These are phyloP conservation scores for Micrasema minimum DNA, from an alignment of 1,140 invertebrate genomes.

Conservation along the genomic window DNA sequence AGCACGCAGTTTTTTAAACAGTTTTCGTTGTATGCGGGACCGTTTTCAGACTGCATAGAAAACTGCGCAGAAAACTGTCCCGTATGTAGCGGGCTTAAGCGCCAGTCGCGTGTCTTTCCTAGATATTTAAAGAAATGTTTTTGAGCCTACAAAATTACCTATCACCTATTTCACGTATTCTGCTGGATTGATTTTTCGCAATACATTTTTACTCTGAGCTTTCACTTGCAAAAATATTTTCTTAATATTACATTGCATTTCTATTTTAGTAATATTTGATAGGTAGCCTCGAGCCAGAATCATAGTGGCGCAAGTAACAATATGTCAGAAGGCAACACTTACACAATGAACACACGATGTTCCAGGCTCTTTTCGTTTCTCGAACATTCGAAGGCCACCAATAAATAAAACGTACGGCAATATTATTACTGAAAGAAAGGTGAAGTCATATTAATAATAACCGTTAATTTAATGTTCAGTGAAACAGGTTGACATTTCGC, in stretches of 20 bases:
- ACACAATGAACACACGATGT: constrained; percentile 23
- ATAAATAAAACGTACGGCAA: constrained; percentile 13
- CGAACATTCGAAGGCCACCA: constrained; percentile 29
- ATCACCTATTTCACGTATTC: too few species aligned
- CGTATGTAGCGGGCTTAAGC: too few species aligned
- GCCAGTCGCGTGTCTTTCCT: too few species aligned
- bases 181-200: too few species aligned
- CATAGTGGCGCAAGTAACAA: constrained; percentile 11
- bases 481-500: constrained; percentile 28
- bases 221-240: background rate
- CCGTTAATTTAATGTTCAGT: constrained; percentile 14
- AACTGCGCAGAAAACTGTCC: too few species aligned
- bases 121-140: too few species aligned
- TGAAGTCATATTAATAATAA: constrained; percentile 7
- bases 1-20: too few species aligned
- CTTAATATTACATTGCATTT: background rate
- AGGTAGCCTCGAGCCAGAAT: background rate
- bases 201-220: too few species aligned
- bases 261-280: background rate
- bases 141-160: too few species aligned
- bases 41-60: too few species aligned
- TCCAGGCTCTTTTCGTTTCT: constrained; percentile 12
- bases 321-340: constrained; percentile 21
- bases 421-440: constrained; percentile 23
- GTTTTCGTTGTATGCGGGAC: too few species aligned